These are phyloP conservation scores for Sesamia inferens DNA, from an alignment of 2,888 invertebrate species.

Conservation along the genomic window DNA sequence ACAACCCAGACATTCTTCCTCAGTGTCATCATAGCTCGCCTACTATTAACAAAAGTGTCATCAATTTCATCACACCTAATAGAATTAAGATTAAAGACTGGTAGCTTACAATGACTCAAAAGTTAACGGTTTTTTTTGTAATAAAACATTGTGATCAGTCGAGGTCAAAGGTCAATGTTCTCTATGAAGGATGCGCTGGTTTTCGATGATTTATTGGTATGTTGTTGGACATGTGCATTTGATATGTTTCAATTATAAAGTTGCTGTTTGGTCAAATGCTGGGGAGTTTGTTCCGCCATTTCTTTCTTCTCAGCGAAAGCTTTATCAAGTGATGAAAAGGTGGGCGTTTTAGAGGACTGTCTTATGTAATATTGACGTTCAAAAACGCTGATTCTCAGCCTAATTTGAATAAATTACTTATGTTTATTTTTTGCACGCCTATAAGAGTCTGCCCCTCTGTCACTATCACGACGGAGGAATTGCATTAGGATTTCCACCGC, in stretches of 20 bases:
- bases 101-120: slow-evolving; percentile 53
- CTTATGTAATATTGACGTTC: no score
- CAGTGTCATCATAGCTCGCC: slow-evolving; percentile 20
- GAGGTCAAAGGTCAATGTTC: slow-evolving; percentile 52
- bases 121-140: slow-evolving; percentile 47
- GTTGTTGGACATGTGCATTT: background rate
- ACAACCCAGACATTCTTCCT: slow-evolving; percentile 31
- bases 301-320: no score
- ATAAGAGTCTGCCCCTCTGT: no score
- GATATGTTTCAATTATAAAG: background rate
- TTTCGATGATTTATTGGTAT: slow-evolving; percentile 44
- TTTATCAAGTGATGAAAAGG: no score
- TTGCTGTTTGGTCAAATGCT: no score
- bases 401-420: no score
- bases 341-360: no score
- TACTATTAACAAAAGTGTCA: slow-evolving; percentile 52
- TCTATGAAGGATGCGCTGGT: slow-evolving; percentile 46
- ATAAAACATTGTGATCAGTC: slow-evolving; percentile 40
- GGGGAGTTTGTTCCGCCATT: no score
- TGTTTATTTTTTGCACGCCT: no score
- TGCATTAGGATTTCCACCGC: no score
- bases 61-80: slow-evolving; percentile 31
- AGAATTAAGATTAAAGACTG: slow-evolving; percentile 47
- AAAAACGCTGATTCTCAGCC: no score
- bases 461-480: no score